These are phyloP conservation scores for Oreochromis tanganicae DNA, from an alignment of 2,113 vertebrate genomes.

Conservation along the genomic window DNA sequence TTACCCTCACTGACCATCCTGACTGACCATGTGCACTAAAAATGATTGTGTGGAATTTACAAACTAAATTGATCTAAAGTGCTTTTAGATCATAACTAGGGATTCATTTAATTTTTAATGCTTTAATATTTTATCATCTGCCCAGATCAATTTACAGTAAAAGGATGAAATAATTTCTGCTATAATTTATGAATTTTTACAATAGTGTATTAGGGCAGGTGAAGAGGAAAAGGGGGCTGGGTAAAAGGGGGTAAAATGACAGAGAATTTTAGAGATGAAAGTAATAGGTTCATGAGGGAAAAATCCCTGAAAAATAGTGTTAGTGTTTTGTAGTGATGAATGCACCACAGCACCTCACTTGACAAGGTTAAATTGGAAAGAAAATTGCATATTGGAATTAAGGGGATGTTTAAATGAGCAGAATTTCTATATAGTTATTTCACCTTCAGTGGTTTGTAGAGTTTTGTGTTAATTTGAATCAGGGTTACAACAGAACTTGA, in stretches of 20 bases:
- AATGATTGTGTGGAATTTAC: background rate
- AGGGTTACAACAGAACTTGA: background rate
- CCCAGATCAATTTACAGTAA: background rate
- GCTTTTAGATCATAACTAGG: background rate
- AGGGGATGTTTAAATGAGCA: background rate
- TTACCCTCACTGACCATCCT: conserved; percentile 23
- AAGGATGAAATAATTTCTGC: background rate
- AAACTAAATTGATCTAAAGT: background rate
- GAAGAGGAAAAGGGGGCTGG: background rate
- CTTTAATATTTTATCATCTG: background rate
- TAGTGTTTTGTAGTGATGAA: background rate
- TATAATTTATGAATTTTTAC: background rate
- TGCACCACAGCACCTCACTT: background rate
- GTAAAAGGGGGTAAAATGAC: background rate
- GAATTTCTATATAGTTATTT: background rate
- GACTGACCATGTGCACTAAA: background rate
- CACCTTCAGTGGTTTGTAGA: background rate
- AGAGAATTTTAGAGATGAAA: background rate
- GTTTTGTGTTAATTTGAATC: background rate
- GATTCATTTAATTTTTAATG: background rate
- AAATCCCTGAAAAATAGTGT: background rate
- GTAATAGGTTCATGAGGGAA: background rate
- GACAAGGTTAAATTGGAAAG: background rate
- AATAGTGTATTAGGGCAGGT: background rate
- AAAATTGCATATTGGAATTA: background rate